Conservation (phyloP, 2,797 vertebrate genomes). For the Argya squamiceps region DNA sequence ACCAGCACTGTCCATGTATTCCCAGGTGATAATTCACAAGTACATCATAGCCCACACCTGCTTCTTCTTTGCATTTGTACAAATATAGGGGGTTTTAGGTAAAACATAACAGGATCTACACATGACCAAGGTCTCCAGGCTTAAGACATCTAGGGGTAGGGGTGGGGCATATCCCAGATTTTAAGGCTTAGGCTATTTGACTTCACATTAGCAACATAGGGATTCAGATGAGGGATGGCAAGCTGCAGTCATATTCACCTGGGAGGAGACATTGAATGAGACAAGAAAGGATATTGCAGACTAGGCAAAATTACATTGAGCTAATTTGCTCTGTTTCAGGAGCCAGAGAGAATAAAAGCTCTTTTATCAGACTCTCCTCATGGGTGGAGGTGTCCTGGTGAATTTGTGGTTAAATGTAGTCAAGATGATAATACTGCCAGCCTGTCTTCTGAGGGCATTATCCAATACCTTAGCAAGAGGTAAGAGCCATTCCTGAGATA, state of each 20-base stretch:
- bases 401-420: background rate
- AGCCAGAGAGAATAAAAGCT: background rate
- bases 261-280: background rate
- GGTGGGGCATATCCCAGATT: background rate
- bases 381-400: background rate
- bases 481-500: background rate
- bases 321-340: background rate
- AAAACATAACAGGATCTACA: background rate
- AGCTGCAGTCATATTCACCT: background rate
- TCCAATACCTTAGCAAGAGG: background rate
- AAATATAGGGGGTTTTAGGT: background rate
- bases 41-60: background rate
- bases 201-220: rapidly evolving
- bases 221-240: rapidly evolving
- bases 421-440: background rate
- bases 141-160: background rate
- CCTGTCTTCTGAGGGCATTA: background rate
- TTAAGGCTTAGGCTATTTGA: background rate
- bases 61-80: background rate
- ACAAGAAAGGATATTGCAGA: background rate
- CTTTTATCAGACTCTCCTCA: background rate
- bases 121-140: background rate
- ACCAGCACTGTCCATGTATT: background rate
- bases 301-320: background rate
- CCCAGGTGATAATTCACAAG: background rate